These are phyloP conservation scores for Prolemur simus DNA, from an alignment of 2,113 vertebrate species.

Conservation along the genomic window DNA sequence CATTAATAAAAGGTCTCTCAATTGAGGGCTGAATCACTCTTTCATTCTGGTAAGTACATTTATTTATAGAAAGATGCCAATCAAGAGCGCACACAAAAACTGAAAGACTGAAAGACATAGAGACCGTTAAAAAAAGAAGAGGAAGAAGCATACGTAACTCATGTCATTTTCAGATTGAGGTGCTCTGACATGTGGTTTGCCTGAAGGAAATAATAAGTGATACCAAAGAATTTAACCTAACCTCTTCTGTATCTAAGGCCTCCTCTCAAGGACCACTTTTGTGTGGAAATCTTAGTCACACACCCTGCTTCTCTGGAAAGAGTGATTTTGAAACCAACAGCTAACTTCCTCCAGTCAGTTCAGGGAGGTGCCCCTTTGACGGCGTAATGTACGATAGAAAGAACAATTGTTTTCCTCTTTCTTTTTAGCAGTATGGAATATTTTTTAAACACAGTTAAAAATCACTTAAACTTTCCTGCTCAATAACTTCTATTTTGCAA, in stretches of 20 bases:
- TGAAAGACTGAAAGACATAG: constrained; percentile 41
- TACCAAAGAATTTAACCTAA: constrained; percentile 27
- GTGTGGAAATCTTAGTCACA: constrained; percentile 70
- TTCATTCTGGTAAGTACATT: constrained; percentile 21
- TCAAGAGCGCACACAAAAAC: background rate
- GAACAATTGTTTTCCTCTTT: background rate
- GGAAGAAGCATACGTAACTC: background rate
- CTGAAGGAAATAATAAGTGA: constrained; percentile 64
- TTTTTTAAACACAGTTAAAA: background rate
- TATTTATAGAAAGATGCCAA: constrained; percentile 56
- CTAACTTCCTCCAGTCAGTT: constrained; percentile 22
- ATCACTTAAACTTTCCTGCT: background rate
- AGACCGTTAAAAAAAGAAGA: constrained; percentile 19
- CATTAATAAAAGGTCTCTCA: background rate
- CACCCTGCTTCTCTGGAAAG: constrained; percentile 52
- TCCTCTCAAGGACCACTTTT: constrained; percentile 43
- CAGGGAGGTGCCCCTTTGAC: background rate
- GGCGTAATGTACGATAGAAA: background rate
- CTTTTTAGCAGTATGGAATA: background rate
- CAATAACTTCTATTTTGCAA: constrained; percentile 20
- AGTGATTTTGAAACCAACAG: constrained; percentile 68
- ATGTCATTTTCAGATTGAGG: constrained; percentile 37
- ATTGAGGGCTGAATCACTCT: background rate
- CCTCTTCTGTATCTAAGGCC: background rate
- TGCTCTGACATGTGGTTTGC: constrained; percentile 57